phyloP scores from a whole-genome alignment of 2,888 invertebrate species.

The Chydorus sphaericus region DNA sequence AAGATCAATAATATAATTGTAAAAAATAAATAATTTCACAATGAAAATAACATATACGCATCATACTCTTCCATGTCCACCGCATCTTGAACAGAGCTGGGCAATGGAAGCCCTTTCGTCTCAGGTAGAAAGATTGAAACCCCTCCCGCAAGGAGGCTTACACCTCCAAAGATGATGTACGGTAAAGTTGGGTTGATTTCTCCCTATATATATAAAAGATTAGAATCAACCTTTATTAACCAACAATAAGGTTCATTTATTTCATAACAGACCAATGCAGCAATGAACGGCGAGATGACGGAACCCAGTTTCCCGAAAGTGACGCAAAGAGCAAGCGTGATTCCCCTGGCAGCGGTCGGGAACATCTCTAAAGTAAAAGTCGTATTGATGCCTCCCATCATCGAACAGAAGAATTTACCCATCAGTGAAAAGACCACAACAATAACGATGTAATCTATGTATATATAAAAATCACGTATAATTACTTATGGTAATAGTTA shows the following conservation, averaged over 20 bases:
- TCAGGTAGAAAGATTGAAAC: slow-evolving; percentile 18
- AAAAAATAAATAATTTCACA: too few relatives aligned
- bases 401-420: slow-evolving; percentile 12
- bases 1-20: too few relatives aligned
- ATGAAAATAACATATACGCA: too few relatives aligned
- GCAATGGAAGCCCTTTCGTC: slow-evolving; percentile 18
- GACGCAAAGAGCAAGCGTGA: slow-evolving; percentile 41
- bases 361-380: slow-evolving; percentile 42
- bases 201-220: not conserved
- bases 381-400: not conserved
- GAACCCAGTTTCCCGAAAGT: slow-evolving; percentile 40
- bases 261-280: not conserved
- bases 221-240: too few relatives aligned
- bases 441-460: not conserved
- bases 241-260: not conserved
- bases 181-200: slow-evolving; percentile 16
- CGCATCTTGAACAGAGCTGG: slow-evolving; percentile 13
- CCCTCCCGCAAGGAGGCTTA: slow-evolving; percentile 17
- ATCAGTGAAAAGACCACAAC: slow-evolving; percentile 5
- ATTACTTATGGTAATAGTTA: too few relatives aligned
- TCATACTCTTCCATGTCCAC: not conserved
- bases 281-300: slow-evolving; percentile 1
- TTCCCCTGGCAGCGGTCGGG: slow-evolving; percentile 40
- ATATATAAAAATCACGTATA: too few relatives aligned
- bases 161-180: slow-evolving; percentile 19